Percentiles rank a stretch among this genome's conserved stretches.
These are phyloP conservation scores for Solenopsis invicta DNA, from an alignment of 1,140 invertebrate species.

Conservation along the genomic window DNA sequence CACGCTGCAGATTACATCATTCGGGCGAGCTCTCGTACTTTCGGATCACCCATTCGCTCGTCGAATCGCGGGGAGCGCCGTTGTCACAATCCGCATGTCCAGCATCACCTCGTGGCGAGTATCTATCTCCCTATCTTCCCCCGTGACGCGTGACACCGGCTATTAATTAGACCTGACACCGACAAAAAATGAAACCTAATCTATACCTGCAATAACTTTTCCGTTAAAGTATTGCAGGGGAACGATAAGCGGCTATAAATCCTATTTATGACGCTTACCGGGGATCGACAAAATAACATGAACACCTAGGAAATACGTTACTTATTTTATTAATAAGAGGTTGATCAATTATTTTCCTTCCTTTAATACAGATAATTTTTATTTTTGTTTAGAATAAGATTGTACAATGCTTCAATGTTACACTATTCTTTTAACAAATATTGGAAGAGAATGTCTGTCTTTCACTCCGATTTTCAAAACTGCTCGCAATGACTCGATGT, in stretches of 20 bases:
- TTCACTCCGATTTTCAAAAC: too few relatives aligned
- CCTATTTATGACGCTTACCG: neutral
- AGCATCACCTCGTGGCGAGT: constrained; percentile 14
- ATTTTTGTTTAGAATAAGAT: too few relatives aligned
- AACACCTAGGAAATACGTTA: too few relatives aligned
- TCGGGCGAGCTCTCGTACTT: constrained; percentile 14
- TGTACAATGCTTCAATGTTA: too few relatives aligned
- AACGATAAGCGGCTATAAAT: neutral
- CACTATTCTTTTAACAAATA: too few relatives aligned
- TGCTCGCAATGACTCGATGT: too few relatives aligned
- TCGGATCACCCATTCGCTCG: constrained; percentile 7
- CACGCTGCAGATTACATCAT: constrained; percentile 34
- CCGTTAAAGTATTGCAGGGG: neutral
- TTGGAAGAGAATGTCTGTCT: too few relatives aligned
- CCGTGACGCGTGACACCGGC: neutral
- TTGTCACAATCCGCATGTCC: constrained; percentile 36
- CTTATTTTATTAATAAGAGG: too few relatives aligned
- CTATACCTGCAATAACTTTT: neutral
- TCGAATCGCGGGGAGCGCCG: neutral
- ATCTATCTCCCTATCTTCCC: constrained; percentile 23
- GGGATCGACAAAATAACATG: too few relatives aligned
- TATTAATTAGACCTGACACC: constrained; percentile 39
- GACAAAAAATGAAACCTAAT: neutral
- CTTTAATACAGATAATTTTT: too few relatives aligned
- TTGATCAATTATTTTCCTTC: too few relatives aligned